Evolutionary conservation across 2,113 vertebrate genomes (phyloP).

Genomic region (Butastur rufipennis): DNA sequence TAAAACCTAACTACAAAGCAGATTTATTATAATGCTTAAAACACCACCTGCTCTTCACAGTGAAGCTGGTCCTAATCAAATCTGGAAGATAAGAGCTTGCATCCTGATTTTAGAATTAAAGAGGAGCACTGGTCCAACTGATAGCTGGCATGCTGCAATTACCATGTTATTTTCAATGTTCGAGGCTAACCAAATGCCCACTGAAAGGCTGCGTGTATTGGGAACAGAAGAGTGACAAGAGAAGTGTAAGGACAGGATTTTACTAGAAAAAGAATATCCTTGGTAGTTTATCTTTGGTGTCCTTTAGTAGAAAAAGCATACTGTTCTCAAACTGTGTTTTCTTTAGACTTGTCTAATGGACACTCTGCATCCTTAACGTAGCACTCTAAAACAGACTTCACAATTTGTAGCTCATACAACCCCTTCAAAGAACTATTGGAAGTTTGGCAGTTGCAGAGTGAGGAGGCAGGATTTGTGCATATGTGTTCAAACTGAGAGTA

Average conservation of each 20-base stretch:
- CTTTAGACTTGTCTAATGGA: neutral
- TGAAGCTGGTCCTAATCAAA: neutral
- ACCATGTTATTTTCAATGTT: neutral
- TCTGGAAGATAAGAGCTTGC: neutral
- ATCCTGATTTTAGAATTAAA: neutral
- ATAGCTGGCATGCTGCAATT: neutral
- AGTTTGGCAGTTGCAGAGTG: neutral
- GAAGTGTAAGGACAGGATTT: neutral
- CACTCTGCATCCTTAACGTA: neutral
- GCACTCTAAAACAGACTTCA: neutral
- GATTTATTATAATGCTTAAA: neutral
- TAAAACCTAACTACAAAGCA: neutral
- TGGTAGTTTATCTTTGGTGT: neutral
- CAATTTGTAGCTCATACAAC: neutral
- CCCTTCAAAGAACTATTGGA: neutral
- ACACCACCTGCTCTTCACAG: neutral
- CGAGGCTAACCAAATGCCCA: accelerated
- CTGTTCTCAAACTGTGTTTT: neutral
- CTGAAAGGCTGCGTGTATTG: neutral
- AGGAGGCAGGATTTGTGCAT: neutral
- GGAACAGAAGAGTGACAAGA: neutral
- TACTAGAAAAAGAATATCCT: neutral
- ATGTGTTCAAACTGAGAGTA: neutral
- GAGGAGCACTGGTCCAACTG: neutral
- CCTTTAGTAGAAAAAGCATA: neutral